Conservation (phyloP, 1,140 invertebrate genomes). For the Gryllus bimaculatus region DNA sequence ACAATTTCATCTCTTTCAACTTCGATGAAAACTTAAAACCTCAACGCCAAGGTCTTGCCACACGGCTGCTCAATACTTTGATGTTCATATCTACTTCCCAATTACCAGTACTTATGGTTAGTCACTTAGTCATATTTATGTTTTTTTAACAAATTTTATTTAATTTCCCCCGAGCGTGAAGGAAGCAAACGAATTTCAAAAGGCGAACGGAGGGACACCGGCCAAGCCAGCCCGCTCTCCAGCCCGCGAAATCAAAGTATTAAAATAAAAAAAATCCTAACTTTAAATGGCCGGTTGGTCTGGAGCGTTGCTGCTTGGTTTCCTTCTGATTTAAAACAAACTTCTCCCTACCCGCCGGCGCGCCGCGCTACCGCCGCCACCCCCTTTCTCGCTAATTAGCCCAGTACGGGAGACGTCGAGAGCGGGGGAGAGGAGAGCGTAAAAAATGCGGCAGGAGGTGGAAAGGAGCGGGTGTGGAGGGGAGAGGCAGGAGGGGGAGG, state of each 20-base stretch:
- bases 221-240: not conserved
- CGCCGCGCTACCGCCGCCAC: not conserved
- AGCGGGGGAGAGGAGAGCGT: not conserved
- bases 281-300: not conserved
- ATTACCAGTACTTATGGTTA: not conserved
- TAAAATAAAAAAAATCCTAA: not conserved
- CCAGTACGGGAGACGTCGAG: not conserved
- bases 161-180: not conserved
- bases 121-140: not conserved
- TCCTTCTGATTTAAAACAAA: slow-evolving; percentile 5
- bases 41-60: not conserved
- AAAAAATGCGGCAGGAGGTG: not conserved
- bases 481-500: too few relatives aligned
- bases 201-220: not conserved
- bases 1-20: not conserved
- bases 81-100: not conserved
- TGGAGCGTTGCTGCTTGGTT: not conserved
- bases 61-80: not conserved
- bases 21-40: not conserved
- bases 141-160: not conserved
- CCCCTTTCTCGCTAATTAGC: slow-evolving; percentile 3
- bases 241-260: not conserved
- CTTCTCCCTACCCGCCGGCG: not conserved
- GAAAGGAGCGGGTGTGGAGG: too few relatives aligned
- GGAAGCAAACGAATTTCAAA: not conserved